phyloP scores from a whole-genome alignment of 2,113 vertebrate species.

The Epinephelus lanceolatus region DNA sequence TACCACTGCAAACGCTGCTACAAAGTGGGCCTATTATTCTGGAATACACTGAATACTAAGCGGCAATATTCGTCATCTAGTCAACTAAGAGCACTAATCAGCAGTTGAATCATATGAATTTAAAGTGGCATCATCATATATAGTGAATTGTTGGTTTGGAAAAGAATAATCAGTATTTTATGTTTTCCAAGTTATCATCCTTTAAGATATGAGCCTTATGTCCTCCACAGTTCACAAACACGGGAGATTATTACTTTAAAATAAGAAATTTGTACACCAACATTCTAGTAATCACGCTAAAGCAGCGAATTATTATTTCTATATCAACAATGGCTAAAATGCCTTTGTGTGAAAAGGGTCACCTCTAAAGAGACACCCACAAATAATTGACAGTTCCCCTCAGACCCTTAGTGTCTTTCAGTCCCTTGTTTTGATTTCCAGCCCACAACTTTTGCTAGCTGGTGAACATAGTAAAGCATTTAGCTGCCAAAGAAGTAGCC shows the following conservation, averaged over 20 bases:
- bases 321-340: neutral
- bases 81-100: neutral
- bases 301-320: neutral
- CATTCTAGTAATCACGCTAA: too few species aligned
- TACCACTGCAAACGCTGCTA: neutral
- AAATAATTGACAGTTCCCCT: neutral
- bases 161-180: neutral
- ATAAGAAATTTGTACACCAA: too few species aligned
- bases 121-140: neutral
- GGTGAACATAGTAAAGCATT: neutral
- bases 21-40: neutral
- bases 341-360: neutral
- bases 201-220: neutral
- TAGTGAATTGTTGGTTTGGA: neutral
- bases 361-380: neutral
- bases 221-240: neutral
- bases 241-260: neutral
- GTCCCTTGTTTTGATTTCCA: neutral
- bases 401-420: too few species aligned
- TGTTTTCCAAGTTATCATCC: neutral
- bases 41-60: neutral
- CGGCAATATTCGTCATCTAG: neutral
- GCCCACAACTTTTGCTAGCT: neutral
- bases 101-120: neutral
- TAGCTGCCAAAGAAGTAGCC: neutral